Evolutionary conservation across 2,113 vertebrate genomes (phyloP).

Genomic region (Oceanodroma tethys): DNA sequence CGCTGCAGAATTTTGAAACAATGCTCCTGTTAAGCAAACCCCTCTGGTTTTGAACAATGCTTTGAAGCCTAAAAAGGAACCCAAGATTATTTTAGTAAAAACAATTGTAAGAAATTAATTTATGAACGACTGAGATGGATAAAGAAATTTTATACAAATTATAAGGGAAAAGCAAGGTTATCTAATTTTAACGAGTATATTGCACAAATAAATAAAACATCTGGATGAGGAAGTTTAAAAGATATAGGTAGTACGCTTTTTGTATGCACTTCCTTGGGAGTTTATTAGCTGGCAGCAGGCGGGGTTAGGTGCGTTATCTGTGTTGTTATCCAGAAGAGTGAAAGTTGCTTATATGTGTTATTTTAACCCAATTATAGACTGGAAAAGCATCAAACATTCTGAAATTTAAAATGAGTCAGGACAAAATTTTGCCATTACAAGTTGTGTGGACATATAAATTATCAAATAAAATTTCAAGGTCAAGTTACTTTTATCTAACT

Average conservation of each 20-base stretch:
- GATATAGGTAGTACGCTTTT: background rate
- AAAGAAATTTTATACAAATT: background rate
- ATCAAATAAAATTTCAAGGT: background rate
- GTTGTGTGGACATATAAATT: background rate
- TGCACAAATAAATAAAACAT: background rate
- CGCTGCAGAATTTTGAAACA: background rate
- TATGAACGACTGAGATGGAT: background rate
- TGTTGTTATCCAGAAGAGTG: background rate
- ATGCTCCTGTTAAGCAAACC: background rate
- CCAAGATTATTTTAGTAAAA: background rate
- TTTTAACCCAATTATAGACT: background rate
- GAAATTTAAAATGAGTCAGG: background rate
- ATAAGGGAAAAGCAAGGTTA: background rate
- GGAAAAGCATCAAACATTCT: background rate
- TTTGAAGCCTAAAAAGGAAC: background rate
- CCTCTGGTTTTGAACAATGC: background rate
- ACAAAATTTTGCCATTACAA: background rate
- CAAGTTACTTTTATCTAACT: background rate
- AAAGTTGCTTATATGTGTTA: background rate
- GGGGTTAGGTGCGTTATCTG: background rate
- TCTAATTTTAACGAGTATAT: background rate
- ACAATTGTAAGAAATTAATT: background rate
- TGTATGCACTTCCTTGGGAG: background rate
- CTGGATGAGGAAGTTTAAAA: background rate
- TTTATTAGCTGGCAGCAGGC: background rate